Conservation (phyloP, 2,113 vertebrate species). For the Apus apus region DNA sequence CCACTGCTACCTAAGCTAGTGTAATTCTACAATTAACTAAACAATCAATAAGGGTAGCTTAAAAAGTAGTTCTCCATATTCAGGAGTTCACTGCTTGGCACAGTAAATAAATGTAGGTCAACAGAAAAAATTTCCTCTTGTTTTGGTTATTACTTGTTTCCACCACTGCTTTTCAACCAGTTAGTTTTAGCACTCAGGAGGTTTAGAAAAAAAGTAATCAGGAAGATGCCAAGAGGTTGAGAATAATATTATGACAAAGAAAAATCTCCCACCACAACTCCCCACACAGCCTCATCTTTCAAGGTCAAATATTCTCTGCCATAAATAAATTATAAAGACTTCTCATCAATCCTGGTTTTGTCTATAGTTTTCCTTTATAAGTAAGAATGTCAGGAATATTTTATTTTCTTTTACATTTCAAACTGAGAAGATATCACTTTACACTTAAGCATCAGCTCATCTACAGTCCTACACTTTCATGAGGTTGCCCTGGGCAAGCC, state of each 20-base stretch:
- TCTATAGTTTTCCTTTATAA: neutral
- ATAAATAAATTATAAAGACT: neutral
- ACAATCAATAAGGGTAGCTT: neutral
- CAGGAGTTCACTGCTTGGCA: neutral
- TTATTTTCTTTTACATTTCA: neutral
- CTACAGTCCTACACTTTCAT: neutral
- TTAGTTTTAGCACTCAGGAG: neutral
- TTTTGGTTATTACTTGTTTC: neutral
- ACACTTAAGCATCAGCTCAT: neutral
- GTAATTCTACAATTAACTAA: neutral
- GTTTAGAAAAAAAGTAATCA: neutral
- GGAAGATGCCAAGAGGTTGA: neutral
- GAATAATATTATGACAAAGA: neutral
- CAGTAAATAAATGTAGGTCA: neutral
- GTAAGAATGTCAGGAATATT: neutral
- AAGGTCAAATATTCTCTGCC: neutral
- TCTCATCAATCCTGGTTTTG: neutral
- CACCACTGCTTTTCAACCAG: neutral
- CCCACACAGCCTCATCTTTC: neutral
- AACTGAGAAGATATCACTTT: neutral
- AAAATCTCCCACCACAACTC: neutral
- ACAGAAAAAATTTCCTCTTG: neutral
- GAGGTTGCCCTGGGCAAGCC: neutral
- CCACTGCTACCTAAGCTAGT: fast-evolving
- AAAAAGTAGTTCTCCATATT: neutral